phyloP scores from a whole-genome alignment of 2,113 vertebrate genomes.

The Ascaphus truei region DNA sequence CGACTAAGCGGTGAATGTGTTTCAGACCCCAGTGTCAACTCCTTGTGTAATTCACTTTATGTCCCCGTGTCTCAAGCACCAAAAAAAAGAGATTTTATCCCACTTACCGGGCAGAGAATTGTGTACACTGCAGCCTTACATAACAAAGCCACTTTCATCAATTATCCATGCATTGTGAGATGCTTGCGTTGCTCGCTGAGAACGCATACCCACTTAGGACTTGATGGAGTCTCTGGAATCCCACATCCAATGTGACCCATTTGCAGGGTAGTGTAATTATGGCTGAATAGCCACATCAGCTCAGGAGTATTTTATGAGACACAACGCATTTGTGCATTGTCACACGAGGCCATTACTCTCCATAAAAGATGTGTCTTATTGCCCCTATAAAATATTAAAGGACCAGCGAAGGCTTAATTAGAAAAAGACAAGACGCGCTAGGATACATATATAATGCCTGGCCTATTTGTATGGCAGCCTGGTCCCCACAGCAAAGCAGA shows the following conservation, averaged over 20 bases:
- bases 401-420: not conserved
- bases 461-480: not conserved
- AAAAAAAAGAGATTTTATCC: too few species aligned
- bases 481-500: not conserved
- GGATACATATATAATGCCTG: too few species aligned
- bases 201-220: not conserved
- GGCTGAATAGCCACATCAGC: constrained; percentile 15
- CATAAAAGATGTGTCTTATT: constrained; percentile 2
- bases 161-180: not conserved
- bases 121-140: not conserved
- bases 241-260: not conserved
- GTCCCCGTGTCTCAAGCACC: too few species aligned
- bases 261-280: constrained; percentile 10
- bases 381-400: constrained; percentile 15
- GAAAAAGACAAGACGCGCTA: not conserved
- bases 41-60: too few species aligned
- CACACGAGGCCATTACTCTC: constrained; percentile 4
- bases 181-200: not conserved
- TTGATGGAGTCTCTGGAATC: not conserved
- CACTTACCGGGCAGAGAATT: not conserved
- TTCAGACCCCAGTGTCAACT: too few species aligned
- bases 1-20: too few species aligned
- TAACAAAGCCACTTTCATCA: not conserved
- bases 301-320: not conserved
- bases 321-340: not conserved